Percentiles rank a stretch among this genome's conserved stretches.
Evolutionary conservation across 2,797 vertebrate genomes (phyloP).

Genomic region (Melanotaenia trifasciata): DNA sequence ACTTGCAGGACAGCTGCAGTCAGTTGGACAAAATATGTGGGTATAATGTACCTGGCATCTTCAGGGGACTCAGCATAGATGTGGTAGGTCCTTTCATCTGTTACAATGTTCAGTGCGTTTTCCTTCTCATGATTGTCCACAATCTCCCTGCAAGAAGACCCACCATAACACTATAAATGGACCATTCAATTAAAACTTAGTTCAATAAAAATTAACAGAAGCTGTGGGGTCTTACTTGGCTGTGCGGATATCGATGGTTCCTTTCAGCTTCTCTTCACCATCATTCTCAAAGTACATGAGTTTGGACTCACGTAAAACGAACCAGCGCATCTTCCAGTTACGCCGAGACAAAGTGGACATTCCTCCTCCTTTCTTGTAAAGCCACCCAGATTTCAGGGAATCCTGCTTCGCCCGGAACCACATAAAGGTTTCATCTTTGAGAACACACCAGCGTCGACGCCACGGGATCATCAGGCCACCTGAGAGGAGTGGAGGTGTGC

Average conservation of each 20-base stretch:
- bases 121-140: constrained; percentile 96
- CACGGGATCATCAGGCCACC: constrained; percentile 94
- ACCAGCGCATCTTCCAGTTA: constrained; percentile 97
- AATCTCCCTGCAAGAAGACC: constrained; percentile 84
- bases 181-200: not conserved
- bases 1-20: constrained; percentile 9
- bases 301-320: constrained; percentile 90
- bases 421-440: constrained; percentile 95
- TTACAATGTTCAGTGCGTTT: constrained; percentile 92
- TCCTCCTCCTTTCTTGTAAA: constrained; percentile 93
- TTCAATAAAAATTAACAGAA: not conserved
- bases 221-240: constrained; percentile 85
- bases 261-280: constrained; percentile 91
- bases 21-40: not conserved
- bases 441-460: constrained; percentile 93
- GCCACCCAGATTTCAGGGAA: constrained; percentile 91
- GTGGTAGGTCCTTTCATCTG: constrained; percentile 91
- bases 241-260: constrained; percentile 88
- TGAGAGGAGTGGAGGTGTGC: constrained; percentile 38
- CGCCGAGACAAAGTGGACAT: constrained; percentile 91
- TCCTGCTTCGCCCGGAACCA: constrained; percentile 96
- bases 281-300: constrained; percentile 95
- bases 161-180: not conserved
- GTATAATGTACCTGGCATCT: constrained; percentile 88
- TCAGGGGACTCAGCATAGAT: constrained; percentile 94